Evolutionary conservation across 2,113 vertebrate species (phyloP).

Genomic region (Gopherus evgoodei): DNA sequence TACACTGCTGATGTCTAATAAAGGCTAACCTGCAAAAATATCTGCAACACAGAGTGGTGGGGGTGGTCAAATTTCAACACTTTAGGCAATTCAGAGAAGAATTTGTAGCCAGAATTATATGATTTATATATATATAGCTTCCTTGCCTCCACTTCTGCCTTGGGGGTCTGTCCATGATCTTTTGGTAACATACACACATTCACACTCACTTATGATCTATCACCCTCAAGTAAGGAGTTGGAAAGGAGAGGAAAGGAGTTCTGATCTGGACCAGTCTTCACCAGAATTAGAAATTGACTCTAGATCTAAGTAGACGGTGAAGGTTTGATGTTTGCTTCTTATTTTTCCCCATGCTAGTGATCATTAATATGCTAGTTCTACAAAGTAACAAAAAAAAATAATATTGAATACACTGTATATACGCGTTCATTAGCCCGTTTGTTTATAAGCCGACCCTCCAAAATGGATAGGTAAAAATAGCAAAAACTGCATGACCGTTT

Average conservation of each 20-base stretch:
- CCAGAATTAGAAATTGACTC: conserved; percentile 45
- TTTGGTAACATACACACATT: not conserved
- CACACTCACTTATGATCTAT: not conserved
- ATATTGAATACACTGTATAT: conserved; percentile 35
- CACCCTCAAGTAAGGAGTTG: conserved; percentile 17
- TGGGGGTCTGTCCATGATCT: not conserved
- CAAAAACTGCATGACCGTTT: too few species aligned
- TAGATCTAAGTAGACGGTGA: conserved; percentile 13
- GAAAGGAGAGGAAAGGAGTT: not conserved
- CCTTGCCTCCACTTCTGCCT: not conserved
- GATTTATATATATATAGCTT: not conserved
- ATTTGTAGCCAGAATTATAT: not conserved
- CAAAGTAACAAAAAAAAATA: conserved; percentile 45
- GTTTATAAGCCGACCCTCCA: too few species aligned
- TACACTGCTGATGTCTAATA: not conserved
- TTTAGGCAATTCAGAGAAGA: not conserved
- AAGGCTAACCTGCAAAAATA: not conserved
- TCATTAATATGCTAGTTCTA: conserved; percentile 13
- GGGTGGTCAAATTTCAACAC: not conserved
- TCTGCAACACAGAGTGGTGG: not conserved
- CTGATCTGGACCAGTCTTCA: conserved; percentile 57
- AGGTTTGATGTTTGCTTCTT: conserved; percentile 50
- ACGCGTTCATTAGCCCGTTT: too few species aligned
- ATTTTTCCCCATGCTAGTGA: not conserved
- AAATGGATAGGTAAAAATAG: too few species aligned